These are phyloP conservation scores for Drosophila kepulauana DNA, from an alignment of 1,140 invertebrate genomes.

Conservation along the genomic window DNA sequence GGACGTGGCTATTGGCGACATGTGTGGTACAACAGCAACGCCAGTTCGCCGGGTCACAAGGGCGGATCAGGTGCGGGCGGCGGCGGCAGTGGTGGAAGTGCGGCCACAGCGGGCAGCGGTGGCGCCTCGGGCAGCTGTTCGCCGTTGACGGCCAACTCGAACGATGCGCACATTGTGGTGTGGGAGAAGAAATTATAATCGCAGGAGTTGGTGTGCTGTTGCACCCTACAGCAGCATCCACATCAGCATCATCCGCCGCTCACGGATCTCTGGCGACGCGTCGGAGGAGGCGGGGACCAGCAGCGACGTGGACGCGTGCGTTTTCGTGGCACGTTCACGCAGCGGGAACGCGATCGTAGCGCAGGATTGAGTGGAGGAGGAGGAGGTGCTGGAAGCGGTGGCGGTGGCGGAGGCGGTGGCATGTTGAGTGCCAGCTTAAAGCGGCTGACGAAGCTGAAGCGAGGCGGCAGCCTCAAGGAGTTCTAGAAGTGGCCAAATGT, in stretches of 20 bases:
- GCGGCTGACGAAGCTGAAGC: slow-evolving; percentile 76
- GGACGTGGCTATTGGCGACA: slow-evolving; percentile 94
- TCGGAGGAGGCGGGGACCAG: slow-evolving; percentile 33
- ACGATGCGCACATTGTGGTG: slow-evolving; percentile 94
- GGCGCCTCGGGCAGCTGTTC: slow-evolving; percentile 34
- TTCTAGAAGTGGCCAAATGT: slow-evolving; percentile 46
- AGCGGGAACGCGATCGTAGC: slow-evolving; percentile 51
- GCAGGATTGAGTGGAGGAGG: slow-evolving; percentile 8
- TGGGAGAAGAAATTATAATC: slow-evolving; percentile 95
- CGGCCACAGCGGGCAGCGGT: slow-evolving; percentile 24
- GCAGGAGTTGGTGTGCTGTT: slow-evolving; percentile 80
- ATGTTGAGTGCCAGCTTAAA: slow-evolving; percentile 70
- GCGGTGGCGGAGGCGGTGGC: slow-evolving; percentile 17
- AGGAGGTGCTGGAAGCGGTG: slow-evolving; percentile 3
- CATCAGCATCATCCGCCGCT: slow-evolving; percentile 67
- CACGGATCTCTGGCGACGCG: slow-evolving; percentile 59
- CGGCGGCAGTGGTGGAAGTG: background rate
- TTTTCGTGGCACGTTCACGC: slow-evolving; percentile 69
- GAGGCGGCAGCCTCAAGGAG: slow-evolving; percentile 79
- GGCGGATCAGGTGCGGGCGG: slow-evolving; percentile 47
- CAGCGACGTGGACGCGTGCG: slow-evolving; percentile 69
- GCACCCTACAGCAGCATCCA: slow-evolving; percentile 71
- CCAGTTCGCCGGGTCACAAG: slow-evolving; percentile 73
- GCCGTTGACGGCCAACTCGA: slow-evolving; percentile 88
- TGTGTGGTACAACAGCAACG: slow-evolving; percentile 86